Conservation (phyloP, 1,140 invertebrate species). For the Argopecten irradians region DNA sequence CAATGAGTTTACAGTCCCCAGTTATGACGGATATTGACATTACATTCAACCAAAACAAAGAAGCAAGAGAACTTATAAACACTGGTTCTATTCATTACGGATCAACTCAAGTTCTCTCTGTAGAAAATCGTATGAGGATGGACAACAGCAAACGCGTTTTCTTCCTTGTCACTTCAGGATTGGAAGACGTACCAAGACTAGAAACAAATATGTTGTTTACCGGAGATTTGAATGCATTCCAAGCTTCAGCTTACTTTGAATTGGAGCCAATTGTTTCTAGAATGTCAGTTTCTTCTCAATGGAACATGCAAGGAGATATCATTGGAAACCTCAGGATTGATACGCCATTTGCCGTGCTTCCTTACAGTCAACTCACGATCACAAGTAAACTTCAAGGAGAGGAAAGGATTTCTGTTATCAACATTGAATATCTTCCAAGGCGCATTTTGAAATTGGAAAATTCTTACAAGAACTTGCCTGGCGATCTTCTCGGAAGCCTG, state of each 20-base stretch:
- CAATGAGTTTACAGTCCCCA: constrained; percentile 6
- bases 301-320: constrained; percentile 49
- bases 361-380: constrained; percentile 41
- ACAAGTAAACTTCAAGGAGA: constrained; percentile 31
- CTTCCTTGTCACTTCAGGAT: constrained; percentile 46
- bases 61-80: neutral
- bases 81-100: neutral
- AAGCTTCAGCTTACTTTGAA: constrained; percentile 47
- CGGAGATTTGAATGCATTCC: constrained; percentile 42
- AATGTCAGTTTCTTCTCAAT: constrained; percentile 35
- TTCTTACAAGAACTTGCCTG: neutral
- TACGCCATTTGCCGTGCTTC: constrained; percentile 50
- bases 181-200: constrained; percentile 42
- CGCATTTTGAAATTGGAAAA: constrained; percentile 46
- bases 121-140: constrained; percentile 45
- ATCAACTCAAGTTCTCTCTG: neutral
- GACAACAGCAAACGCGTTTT: constrained; percentile 37
- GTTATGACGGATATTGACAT: constrained; percentile 27
- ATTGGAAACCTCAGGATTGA: constrained; percentile 52
- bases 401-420: constrained; percentile 43
- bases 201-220: constrained; percentile 42
- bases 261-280: constrained; percentile 43
- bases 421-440: constrained; percentile 56
- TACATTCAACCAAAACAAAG: neutral
- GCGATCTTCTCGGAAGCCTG: neutral